These are phyloP conservation scores for Patella ulyssiponensis DNA, from an alignment of 2,888 invertebrate species.

Conservation along the genomic window DNA sequence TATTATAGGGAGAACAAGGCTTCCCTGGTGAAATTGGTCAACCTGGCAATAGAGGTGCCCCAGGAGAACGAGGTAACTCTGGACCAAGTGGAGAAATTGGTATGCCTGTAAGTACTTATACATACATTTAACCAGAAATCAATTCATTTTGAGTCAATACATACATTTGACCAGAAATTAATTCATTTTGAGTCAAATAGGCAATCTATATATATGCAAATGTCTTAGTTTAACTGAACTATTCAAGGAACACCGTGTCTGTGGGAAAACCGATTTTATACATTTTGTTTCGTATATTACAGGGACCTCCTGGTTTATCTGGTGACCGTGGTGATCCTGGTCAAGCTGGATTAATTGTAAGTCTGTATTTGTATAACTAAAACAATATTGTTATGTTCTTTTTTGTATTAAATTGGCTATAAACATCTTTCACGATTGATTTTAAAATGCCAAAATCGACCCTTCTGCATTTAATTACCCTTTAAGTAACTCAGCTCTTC, in stretches of 20 bases:
- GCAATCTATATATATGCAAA: background rate
- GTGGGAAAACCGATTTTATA: too few species aligned
- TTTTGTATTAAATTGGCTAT: conserved; percentile 24
- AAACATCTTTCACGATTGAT: background rate
- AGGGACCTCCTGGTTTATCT: conserved; percentile 53
- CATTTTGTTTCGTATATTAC: conserved; percentile 21
- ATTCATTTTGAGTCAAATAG: background rate
- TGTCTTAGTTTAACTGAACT: too few species aligned
- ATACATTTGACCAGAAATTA: background rate
- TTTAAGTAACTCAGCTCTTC: too few species aligned
- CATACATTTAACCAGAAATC: background rate
- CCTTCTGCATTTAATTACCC: too few species aligned
- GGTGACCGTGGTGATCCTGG: conserved; percentile 81
- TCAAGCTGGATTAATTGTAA: conserved; percentile 55
- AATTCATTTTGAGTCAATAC: background rate
- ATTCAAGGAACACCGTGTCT: too few species aligned
- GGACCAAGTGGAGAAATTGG: conserved; percentile 46
- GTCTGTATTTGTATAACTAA: conserved; percentile 27
- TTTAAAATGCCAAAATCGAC: too few species aligned
- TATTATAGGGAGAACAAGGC: conserved; percentile 39
- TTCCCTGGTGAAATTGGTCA: conserved; percentile 40
- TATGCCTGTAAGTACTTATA: conserved; percentile 43
- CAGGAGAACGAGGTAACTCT: conserved; percentile 55
- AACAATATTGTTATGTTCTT: background rate
- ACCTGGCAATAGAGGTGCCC: conserved; percentile 48